Percentiles rank a stretch among this genome's conserved stretches.
phyloP scores from a whole-genome alignment of 2,113 vertebrate genomes.

The Genyomyrus donnyi region DNA sequence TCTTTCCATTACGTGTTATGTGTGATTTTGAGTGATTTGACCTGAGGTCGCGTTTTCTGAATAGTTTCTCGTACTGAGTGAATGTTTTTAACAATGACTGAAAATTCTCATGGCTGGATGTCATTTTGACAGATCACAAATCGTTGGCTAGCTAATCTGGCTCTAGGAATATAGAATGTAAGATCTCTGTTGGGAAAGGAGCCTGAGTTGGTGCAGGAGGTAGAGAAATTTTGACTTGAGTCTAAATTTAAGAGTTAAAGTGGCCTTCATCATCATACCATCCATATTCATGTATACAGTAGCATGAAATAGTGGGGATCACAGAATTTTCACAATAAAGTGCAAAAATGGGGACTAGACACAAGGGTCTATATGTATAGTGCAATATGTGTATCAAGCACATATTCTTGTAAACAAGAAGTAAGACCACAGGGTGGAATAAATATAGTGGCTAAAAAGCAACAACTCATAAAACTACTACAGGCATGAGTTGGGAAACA shows the following conservation, averaged over 20 bases:
- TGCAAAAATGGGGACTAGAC: no score
- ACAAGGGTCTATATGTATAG: not conserved
- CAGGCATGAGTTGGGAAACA: no score
- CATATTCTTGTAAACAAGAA: no score
- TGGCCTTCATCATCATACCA: not conserved
- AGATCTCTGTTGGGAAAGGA: not conserved
- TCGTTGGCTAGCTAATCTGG: not conserved
- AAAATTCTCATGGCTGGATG: not conserved
- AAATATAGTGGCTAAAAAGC: no score
- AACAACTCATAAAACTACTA: no score
- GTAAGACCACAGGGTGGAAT: no score
- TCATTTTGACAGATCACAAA: not conserved
- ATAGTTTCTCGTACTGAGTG: not conserved
- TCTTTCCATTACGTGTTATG: not conserved
- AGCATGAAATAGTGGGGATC: not conserved
- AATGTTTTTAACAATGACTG: not conserved
- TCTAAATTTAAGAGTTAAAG: not conserved
- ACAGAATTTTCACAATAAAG: not conserved
- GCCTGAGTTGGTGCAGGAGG: not conserved
- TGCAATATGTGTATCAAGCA: not conserved
- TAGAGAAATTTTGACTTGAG: not conserved
- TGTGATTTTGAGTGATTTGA: not conserved
- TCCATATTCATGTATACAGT: not conserved
- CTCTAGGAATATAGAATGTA: not conserved
- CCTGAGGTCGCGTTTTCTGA: not conserved